phyloP scores from a whole-genome alignment of 1,140 invertebrate species.

The Rhagoletis pomonella region DNA sequence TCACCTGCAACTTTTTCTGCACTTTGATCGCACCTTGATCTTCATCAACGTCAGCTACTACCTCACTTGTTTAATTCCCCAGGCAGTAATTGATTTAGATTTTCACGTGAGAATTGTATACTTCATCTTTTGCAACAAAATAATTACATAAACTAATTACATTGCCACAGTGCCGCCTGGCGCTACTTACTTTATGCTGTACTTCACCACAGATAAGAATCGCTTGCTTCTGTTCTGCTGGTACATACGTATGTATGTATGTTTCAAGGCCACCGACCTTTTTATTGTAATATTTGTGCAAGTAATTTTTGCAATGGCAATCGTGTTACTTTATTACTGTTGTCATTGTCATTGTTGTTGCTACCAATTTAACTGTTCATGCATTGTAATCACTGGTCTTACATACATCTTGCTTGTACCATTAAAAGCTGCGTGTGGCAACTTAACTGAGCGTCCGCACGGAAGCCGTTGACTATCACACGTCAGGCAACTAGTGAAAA shows the following conservation, averaged over 20 bases:
- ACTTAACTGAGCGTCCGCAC: not conserved
- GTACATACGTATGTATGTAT: not conserved
- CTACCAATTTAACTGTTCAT: not conserved
- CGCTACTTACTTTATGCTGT: not conserved
- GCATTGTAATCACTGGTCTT: not conserved
- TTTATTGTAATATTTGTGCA: too few relatives aligned
- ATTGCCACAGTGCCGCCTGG: not conserved
- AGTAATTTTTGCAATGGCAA: too few relatives aligned
- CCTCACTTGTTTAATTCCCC: not conserved
- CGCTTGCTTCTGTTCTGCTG: not conserved
- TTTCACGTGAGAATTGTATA: not conserved
- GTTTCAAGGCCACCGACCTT: not conserved
- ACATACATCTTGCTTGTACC: not conserved
- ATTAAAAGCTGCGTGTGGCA: not conserved
- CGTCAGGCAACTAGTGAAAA: not conserved
- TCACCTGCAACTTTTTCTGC: not conserved
- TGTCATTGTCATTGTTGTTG: not conserved
- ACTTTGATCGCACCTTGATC: too few relatives aligned
- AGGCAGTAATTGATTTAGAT: not conserved
- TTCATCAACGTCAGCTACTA: not conserved
- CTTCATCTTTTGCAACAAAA: not conserved
- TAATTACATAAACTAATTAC: not conserved
- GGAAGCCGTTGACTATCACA: not conserved
- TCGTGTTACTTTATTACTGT: not conserved
- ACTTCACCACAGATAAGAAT: not conserved